Base-by-base conservation (phyloP, 2,888 invertebrate species). In the Muscina levida region DNA sequence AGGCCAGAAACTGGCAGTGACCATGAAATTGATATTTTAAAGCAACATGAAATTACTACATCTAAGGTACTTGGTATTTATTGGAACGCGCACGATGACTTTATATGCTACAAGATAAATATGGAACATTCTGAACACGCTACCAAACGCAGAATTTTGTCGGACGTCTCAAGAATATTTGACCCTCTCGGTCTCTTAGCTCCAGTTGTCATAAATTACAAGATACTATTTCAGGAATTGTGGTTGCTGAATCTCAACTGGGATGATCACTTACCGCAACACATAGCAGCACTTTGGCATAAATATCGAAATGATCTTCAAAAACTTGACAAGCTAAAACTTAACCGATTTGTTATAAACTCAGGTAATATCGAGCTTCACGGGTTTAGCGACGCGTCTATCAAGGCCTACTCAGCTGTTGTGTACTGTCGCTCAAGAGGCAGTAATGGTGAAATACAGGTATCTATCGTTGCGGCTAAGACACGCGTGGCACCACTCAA, bases 201-300 rank as follows among this genome's bases (percentile, higher is more conserved):
- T 0, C 83, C 83, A n/a, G 79, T 80, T 0, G 67, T 80, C 8
- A 22, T 82, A 0, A 51, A 77, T 5, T 65, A 83, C 17, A 83
- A 82, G 66, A 72, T 82, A 2, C 10, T 82, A 8, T 83, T 82
- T 24, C 79, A 82, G 46, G 72, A 83, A 15, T 53, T 82, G 10
- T 83, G 82, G 80, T 57, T 82, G 3, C 74, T 51, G 1, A 82
- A 75, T 2, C 19, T 83, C 2, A 13, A 15, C 4, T 82, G 82
- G 83, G 82, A 83, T 42, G 82, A 83, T n/a, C 56, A 53, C 17
- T 48, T 82, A 31, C 82, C 79, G 17, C 10, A 37, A n/a, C 1
- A 72, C 0, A 4, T 78, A 15, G 53, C 10, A 17, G 19, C 19
- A 1, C 26, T 70, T 42, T 72, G 76, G 75, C n/a, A 6, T 0